Evolutionary conservation across 2,797 vertebrate species (phyloP), one percentile per base, ranked within the genome.

Genomic region (Ctenochaetus hawaiiensis): DNA sequence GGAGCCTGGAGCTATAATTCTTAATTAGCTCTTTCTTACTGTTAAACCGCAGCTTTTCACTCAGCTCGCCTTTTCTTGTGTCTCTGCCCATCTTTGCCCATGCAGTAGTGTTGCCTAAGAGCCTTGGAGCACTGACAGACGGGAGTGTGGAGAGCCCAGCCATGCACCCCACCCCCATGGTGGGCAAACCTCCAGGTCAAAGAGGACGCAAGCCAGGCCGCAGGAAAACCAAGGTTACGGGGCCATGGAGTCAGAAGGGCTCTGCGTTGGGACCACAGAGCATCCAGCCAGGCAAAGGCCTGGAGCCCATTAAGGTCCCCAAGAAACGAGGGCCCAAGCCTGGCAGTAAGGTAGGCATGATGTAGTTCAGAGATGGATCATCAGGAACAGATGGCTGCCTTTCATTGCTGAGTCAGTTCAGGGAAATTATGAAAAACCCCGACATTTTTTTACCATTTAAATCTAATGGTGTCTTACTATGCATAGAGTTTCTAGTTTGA

Each of bases 291-390:
- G 81, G 71, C 87, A 99, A 97, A 90, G 90, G 93, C 85, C 90
- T 96, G 90, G 97, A 97, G 89, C 94, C 97, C 77, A 93, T 99
- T 90, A 98, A 98, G 94, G 96, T 98, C 87, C 97, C 97, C 87
- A 99, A 98, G 94, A 99, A 99, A 92, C 95, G 98, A 85, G 98
- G 98, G 57, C 98, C 98, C 77, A 99, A 99, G 90, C 97, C 98
- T 64, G 98, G 98, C 91, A 98, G 95, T 89, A 99, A 97, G 98
- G 98, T 99, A 94, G 51, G 81, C 41, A 23, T 60, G 18, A 64
- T 12, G 2, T 1, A 43, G 3, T 34, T 39, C 5, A 22, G 17
- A 30, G 5, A 39, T 16, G 30, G 30, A 2, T n/a, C 49, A 26
- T 23, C n/a, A 23, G 17, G 43, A 18, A 34, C 7, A 23, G 61